Percentiles rank a stretch among this genome's conserved stretches.
Evolutionary conservation across 2,888 invertebrate species (phyloP).

Genomic region (Hydriomena furcata): DNA sequence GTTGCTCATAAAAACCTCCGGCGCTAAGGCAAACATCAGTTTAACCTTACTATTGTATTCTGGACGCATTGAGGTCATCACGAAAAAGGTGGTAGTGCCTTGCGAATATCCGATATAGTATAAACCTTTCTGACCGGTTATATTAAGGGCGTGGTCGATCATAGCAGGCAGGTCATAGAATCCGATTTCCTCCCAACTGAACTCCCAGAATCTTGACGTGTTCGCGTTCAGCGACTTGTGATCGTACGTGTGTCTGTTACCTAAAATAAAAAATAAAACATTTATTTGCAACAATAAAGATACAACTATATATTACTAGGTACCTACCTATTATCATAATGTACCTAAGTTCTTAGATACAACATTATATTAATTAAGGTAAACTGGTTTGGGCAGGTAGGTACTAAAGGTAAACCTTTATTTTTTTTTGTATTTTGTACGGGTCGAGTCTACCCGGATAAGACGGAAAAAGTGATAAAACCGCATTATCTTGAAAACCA

Average conservation of each 20-base stretch:
- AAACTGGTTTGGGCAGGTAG: too few relatives aligned
- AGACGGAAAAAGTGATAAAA: too few relatives aligned
- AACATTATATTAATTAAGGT: too few relatives aligned
- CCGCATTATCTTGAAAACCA: too few relatives aligned
- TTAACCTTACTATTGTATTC: constrained; percentile 83
- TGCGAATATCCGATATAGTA: constrained; percentile 89
- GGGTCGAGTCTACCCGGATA: too few relatives aligned
- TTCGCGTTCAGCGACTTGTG: constrained; percentile 48
- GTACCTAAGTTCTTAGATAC: too few relatives aligned
- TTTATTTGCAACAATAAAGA: too few relatives aligned
- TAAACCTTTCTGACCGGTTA: constrained; percentile 77
- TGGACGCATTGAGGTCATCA: constrained; percentile 78
- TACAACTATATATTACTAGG: too few relatives aligned
- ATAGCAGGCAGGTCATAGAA: constrained; percentile 87
- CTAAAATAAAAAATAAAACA: too few relatives aligned
- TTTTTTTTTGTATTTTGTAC: too few relatives aligned
- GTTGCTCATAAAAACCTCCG: constrained; percentile 48
- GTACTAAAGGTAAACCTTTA: too few relatives aligned
- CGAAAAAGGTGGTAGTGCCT: constrained; percentile 85
- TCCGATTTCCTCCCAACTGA: constrained; percentile 90
- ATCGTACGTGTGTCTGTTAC: constrained; percentile 77
- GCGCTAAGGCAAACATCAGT: constrained; percentile 82
- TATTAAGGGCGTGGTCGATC: constrained; percentile 84
- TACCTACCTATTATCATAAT: too few relatives aligned
- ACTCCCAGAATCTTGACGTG: constrained; percentile 61